Conservation (phyloP, 2,113 vertebrate species). For the Chlorodrepanis virens region DNA sequence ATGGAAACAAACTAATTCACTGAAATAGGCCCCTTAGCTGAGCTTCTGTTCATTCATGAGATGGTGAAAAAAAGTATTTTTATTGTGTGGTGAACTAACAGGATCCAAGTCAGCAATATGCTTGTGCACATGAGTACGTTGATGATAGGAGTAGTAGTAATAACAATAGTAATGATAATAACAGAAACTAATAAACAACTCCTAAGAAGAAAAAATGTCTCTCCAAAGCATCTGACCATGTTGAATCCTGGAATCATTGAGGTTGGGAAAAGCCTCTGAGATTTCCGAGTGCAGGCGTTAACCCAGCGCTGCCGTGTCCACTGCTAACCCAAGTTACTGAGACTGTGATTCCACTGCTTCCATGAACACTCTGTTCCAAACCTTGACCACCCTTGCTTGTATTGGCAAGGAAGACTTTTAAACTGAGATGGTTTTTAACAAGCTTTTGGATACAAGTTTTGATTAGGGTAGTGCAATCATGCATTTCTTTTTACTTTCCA, state of each 20-base stretch:
- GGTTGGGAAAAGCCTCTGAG: not conserved
- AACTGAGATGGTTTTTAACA: not conserved
- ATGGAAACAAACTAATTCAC: not conserved
- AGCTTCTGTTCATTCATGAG: not conserved
- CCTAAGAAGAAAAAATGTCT: not conserved
- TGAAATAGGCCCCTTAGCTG: not conserved
- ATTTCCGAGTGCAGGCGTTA: accelerated
- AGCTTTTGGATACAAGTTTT: not conserved
- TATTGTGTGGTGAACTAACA: not conserved
- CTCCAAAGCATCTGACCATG: not conserved
- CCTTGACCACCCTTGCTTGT: not conserved
- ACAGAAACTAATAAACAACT: not conserved
- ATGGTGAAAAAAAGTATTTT: not conserved
- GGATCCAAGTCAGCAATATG: not conserved
- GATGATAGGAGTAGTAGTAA: not conserved
- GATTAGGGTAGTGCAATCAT: not conserved
- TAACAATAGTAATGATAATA: not conserved
- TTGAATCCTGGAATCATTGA: not conserved
- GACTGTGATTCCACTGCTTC: not conserved
- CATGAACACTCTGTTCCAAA: not conserved
- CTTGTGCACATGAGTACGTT: not conserved
- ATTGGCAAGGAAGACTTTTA: not conserved
- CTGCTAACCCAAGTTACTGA: accelerated
- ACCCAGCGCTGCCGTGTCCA: accelerated
- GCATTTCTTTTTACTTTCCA: not conserved